These are phyloP conservation scores for Noctua janthina DNA, from an alignment of 2,888 invertebrate genomes.

Conservation along the genomic window DNA sequence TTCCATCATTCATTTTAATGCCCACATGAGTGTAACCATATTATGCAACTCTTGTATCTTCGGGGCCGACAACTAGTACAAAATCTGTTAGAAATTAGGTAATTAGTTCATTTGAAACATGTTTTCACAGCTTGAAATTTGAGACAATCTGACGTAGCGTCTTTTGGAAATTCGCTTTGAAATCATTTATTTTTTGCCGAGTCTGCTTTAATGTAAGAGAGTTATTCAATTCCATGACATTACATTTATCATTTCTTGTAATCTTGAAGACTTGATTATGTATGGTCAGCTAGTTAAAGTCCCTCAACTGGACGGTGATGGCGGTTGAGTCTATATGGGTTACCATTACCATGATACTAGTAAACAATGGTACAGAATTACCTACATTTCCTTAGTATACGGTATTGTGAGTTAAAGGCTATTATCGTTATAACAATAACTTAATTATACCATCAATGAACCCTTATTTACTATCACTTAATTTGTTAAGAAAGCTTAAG, in stretches of 20 bases:
- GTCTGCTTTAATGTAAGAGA: background rate
- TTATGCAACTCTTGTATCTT: constrained; percentile 52
- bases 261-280: background rate
- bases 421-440: constrained; percentile 3
- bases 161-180: constrained; percentile 34
- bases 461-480: background rate
- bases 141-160: constrained; percentile 40
- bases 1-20: constrained; percentile 40
- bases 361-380: constrained; percentile 42
- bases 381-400: background rate
- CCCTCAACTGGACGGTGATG: background rate
- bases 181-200: constrained; percentile 24
- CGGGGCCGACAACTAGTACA: constrained; percentile 24
- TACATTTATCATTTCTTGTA: constrained; percentile 13
- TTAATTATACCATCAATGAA: background rate
- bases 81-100: constrained; percentile 59
- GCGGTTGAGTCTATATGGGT: background rate
- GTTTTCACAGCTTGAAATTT: constrained; percentile 44
- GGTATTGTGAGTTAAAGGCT: constrained; percentile 18
- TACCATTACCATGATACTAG: constrained; percentile 10
- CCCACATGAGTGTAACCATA: constrained; percentile 29
- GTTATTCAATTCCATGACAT: constrained; percentile 17
- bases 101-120: constrained; percentile 60
- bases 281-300: background rate
- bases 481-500: constrained; percentile 33